Conservation (phyloP, 2,888 invertebrate species). For the Bugulina stolonifera region DNA sequence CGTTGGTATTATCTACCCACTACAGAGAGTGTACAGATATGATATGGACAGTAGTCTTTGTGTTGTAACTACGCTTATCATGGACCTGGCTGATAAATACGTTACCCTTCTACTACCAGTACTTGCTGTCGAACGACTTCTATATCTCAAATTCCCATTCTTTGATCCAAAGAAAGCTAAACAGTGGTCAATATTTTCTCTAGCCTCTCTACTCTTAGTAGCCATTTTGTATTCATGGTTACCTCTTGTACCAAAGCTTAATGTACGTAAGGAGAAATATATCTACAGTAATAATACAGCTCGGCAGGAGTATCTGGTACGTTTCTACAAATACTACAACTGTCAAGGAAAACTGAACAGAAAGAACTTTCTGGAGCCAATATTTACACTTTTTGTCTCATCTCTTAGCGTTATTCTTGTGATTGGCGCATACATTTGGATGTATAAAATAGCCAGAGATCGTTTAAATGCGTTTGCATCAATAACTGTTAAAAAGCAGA, state of each 20-base stretch:
- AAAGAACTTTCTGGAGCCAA: neutral
- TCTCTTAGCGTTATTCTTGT: neutral
- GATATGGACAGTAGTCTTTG: neutral
- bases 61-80: neutral
- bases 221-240: neutral
- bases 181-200: neutral
- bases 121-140: neutral
- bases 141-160: neutral
- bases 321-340: neutral
- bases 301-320: neutral
- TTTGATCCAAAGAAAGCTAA: neutral
- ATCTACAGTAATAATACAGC: neutral
- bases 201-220: neutral
- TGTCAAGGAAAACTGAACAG: neutral
- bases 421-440: neutral
- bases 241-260: neutral
- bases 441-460: neutral
- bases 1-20: neutral
- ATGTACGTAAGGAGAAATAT: neutral
- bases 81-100: neutral
- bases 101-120: neutral
- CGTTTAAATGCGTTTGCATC: neutral
- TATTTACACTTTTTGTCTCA: neutral
- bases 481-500: neutral
- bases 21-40: neutral